Conservation (phyloP, 2,113 vertebrate species). For the Ptilonorhynchus violaceus region DNA sequence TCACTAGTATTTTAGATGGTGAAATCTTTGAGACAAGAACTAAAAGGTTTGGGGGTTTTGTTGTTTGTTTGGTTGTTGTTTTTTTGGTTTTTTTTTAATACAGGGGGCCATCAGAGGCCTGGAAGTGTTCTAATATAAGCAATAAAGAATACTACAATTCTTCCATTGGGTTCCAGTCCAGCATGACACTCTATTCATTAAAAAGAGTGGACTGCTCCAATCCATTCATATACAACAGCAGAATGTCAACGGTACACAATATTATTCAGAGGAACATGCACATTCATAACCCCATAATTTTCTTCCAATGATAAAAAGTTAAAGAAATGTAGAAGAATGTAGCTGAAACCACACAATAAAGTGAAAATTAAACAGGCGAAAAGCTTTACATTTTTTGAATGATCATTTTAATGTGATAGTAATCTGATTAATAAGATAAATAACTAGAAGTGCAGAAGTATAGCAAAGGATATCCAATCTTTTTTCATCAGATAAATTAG, state of each 20-base stretch:
- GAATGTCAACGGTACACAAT: background rate
- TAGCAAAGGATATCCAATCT: background rate
- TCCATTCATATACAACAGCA: background rate
- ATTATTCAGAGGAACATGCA: background rate
- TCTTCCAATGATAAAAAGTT: background rate
- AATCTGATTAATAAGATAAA: constrained; percentile 22
- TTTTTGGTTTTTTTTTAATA: background rate
- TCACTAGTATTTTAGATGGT: background rate
- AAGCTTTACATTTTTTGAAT: background rate
- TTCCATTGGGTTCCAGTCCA: background rate
- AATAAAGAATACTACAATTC: background rate
- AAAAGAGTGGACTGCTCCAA: background rate
- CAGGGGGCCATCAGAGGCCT: background rate
- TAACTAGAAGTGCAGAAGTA: background rate
- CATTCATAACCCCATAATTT: background rate
- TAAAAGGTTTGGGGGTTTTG: background rate
- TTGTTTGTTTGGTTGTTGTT: background rate
- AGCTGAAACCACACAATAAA: background rate
- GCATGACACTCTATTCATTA: background rate
- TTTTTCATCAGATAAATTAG: background rate
- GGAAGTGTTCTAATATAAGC: background rate
- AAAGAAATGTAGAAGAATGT: background rate
- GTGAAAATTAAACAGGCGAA: background rate
- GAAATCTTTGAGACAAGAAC: background rate
- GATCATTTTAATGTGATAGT: background rate